Evolutionary conservation across 2,888 invertebrate genomes (phyloP).

Genomic region (Pyralis farinalis): DNA sequence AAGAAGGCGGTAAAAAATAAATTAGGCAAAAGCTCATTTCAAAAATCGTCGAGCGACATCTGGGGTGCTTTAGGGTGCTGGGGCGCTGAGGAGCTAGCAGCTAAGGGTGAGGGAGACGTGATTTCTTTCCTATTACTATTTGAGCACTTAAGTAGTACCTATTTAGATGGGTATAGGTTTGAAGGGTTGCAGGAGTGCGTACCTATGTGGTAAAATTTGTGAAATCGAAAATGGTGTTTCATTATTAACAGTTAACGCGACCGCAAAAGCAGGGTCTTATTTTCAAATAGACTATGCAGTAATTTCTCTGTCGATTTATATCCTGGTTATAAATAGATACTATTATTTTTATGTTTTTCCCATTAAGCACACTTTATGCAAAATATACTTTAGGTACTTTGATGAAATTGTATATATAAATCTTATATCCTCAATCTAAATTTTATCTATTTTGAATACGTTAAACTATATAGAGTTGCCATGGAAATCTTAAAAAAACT

Average conservation of each 20-base stretch:
- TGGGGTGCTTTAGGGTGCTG: constrained; percentile 49
- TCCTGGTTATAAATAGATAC: too few relatives aligned
- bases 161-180: constrained; percentile 16
- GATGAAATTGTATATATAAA: too few relatives aligned
- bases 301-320: too few relatives aligned
- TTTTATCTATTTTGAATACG: too few relatives aligned
- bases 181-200: background rate
- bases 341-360: too few relatives aligned
- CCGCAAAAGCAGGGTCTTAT: background rate
- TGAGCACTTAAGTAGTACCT: constrained; percentile 37
- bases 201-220: background rate
- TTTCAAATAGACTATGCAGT: background rate
- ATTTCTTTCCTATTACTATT: constrained; percentile 61
- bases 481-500: too few relatives aligned
- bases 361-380: too few relatives aligned
- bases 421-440: too few relatives aligned
- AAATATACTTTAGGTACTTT: too few relatives aligned
- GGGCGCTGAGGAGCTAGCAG: constrained; percentile 26
- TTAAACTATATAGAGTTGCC: too few relatives aligned
- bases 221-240: too few relatives aligned
- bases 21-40: constrained; percentile 80
- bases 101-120: constrained; percentile 29
- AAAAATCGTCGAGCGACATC: constrained; percentile 71
- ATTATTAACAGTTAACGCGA: too few relatives aligned
- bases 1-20: constrained; percentile 81